A percentile compares a stretch with the other conserved stretches of the same genome.
Evolutionary conservation across 1,140 invertebrate species (phyloP).

Genomic region (Pemphigus obesinymphae): DNA sequence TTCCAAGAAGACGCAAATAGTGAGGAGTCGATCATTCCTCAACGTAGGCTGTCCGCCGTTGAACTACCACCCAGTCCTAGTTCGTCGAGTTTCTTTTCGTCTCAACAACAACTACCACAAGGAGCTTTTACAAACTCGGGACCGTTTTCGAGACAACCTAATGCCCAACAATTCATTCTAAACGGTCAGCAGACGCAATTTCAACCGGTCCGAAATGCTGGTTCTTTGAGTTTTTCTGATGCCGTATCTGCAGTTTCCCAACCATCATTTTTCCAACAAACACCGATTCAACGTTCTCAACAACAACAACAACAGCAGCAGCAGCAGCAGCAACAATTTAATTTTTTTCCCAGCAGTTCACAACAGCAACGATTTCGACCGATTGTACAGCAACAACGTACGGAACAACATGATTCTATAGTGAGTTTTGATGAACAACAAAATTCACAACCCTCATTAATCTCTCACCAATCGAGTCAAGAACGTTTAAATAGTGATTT

Average conservation of each 20-base stretch:
- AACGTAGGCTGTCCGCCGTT: background rate
- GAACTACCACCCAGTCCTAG: background rate
- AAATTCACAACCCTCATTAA: background rate
- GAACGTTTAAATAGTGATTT: background rate
- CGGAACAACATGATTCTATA: background rate
- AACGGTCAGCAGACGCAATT: constrained; percentile 5
- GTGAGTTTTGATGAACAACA: background rate
- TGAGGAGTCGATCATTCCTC: background rate
- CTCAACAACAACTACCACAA: background rate
- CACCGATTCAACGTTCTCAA: background rate
- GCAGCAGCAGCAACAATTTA: background rate
- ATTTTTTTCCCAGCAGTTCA: background rate
- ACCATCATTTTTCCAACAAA: constrained; percentile 8
- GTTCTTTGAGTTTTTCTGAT: constrained; percentile 1
- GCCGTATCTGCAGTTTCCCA: background rate
- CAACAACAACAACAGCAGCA: background rate
- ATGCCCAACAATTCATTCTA: constrained; percentile 3
- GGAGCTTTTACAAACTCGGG: constrained; percentile 13
- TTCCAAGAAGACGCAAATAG: background rate
- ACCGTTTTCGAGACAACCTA: constrained; percentile 4
- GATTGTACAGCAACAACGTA: background rate
- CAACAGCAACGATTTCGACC: constrained; percentile 21
- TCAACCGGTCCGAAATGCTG: background rate
- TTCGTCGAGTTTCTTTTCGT: constrained; percentile 16
- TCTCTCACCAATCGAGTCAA: background rate